phyloP scores from a whole-genome alignment of 2,113 vertebrate genomes.

The Pteronura brasiliensis region DNA sequence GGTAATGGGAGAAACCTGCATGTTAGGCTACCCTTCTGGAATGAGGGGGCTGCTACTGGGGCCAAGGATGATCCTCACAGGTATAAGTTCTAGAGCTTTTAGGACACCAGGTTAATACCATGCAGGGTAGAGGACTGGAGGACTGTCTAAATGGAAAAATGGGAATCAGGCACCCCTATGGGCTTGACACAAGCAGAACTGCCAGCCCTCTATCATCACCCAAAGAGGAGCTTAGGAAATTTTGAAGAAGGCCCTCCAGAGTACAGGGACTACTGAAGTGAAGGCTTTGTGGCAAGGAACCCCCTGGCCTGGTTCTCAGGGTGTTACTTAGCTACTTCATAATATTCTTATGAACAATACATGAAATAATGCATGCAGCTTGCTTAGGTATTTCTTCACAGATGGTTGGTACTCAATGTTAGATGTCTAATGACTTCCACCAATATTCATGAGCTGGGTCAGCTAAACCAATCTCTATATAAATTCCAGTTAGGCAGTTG shows the following conservation, averaged over 20 bases:
- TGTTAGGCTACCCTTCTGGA: background rate
- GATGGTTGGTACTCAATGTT: background rate
- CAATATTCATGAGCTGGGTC: background rate
- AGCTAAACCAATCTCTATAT: background rate
- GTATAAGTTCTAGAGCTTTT: background rate
- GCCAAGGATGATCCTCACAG: background rate
- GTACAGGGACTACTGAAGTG: too few species aligned
- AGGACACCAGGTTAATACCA: background rate
- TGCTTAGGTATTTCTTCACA: background rate
- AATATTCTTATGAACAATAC: background rate
- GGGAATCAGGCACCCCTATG: too few species aligned
- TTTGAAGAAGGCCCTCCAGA: background rate
- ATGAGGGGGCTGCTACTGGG: background rate
- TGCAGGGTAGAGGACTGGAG: background rate
- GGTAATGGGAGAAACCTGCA: background rate
- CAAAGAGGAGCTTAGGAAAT: background rate
- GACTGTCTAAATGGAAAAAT: background rate
- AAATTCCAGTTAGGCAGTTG: too few species aligned
- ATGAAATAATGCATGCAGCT: background rate
- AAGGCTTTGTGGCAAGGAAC: background rate
- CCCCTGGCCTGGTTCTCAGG: background rate
- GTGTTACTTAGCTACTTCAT: background rate
- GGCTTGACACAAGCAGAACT: background rate
- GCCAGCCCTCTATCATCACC: fast-evolving
- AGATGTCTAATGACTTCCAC: background rate